These are phyloP conservation scores for Melipona bicolor DNA, from an alignment of 2,888 invertebrate species.

Conservation along the genomic window DNA sequence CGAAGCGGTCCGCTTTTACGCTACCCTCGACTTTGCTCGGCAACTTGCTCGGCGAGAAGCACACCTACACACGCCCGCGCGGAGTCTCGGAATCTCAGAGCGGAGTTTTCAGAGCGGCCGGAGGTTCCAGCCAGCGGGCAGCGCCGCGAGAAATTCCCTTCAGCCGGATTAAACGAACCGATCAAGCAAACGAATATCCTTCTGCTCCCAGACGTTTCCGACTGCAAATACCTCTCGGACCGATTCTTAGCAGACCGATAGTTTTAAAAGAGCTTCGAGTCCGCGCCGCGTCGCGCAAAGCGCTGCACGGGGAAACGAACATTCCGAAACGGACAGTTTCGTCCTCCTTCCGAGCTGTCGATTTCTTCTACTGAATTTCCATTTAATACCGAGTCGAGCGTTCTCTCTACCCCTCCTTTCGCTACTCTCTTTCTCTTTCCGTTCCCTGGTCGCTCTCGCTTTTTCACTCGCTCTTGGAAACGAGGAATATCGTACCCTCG, in stretches of 20 bases:
- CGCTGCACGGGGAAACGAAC: background rate
- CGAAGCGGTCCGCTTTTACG: constrained; percentile 2
- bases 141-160: constrained; percentile 7
- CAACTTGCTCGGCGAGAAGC: background rate
- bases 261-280: background rate
- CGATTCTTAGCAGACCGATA: background rate
- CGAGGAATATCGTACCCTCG: background rate
- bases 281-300: background rate
- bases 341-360: background rate
- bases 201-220: background rate
- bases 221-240: background rate
- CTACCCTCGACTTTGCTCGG: background rate
- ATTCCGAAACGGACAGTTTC: background rate
- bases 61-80: background rate
- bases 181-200: constrained; percentile 1
- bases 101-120: background rate
- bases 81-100: too few relatives aligned
- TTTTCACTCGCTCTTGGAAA: constrained; percentile 1
- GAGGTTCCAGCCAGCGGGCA: background rate
- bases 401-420: too few relatives aligned
- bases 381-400: background rate
- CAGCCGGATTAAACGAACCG: background rate
- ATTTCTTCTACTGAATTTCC: background rate
- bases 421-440: background rate
- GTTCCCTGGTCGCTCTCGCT: background rate